Percentiles rank a stretch among this genome's conserved stretches.
Conservation (phyloP, 2,113 vertebrate species). For the Amphiprion percula region DNA sequence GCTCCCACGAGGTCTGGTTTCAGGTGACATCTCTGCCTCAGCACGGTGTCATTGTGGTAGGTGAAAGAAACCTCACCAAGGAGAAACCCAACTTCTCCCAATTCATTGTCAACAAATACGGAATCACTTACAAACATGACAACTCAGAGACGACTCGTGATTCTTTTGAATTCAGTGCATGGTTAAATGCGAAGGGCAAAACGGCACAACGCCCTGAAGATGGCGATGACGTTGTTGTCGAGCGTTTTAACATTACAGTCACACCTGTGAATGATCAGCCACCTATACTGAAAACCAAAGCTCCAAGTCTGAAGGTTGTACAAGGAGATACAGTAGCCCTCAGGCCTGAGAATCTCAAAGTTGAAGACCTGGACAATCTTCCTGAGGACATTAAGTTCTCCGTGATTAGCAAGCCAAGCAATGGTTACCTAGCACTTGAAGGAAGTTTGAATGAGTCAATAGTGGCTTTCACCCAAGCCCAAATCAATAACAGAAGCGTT, state of each 20-base stretch:
- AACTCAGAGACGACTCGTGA: slow-evolving; percentile 89
- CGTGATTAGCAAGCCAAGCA: slow-evolving; percentile 87
- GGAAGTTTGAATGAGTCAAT: slow-evolving; percentile 80
- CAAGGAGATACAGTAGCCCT: slow-evolving; percentile 85
- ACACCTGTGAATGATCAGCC: slow-evolving; percentile 89
- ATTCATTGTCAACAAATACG: slow-evolving; percentile 88
- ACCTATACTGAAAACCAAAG: slow-evolving; percentile 90
- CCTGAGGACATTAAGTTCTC: slow-evolving; percentile 88
- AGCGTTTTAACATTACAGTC: slow-evolving; percentile 90
- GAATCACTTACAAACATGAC: slow-evolving; percentile 89
- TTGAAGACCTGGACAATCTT: slow-evolving; percentile 89
- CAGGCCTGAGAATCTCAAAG: slow-evolving; percentile 85
- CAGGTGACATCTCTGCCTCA: slow-evolving; percentile 88
- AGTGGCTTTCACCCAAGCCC: slow-evolving; percentile 89
- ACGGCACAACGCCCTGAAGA: slow-evolving; percentile 81
- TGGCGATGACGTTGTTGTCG: slow-evolving; percentile 83
- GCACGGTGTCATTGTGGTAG: slow-evolving; percentile 87
- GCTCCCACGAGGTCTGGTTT: slow-evolving; percentile 91
- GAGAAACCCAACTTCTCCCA: slow-evolving; percentile 94
- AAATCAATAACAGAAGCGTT: slow-evolving; percentile 85
- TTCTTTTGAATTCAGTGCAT: slow-evolving; percentile 87
- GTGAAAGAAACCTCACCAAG: slow-evolving; percentile 89
- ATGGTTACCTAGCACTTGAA: slow-evolving; percentile 88
- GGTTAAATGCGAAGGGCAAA: slow-evolving; percentile 89
- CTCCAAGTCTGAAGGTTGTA: slow-evolving; percentile 85